phyloP scores from a whole-genome alignment of 2,113 vertebrate genomes.

The Myotis yumanensis region DNA sequence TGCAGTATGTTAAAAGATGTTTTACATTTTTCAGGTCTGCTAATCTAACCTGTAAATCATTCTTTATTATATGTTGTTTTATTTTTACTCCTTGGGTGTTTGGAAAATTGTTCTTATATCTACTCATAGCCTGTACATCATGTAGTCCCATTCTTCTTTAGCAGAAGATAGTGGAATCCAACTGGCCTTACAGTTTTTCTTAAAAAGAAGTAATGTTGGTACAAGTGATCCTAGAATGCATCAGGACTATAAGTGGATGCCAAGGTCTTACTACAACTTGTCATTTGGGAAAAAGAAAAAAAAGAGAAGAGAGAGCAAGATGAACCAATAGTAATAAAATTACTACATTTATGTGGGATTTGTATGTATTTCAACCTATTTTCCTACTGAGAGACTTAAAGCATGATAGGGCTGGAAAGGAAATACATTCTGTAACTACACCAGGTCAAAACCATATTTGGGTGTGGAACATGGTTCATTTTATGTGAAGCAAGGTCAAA shows the following conservation, averaged over 20 bases:
- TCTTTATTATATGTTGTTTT: neutral
- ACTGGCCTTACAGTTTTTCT: neutral
- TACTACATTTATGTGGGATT: neutral
- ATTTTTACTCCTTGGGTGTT: neutral
- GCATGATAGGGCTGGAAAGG: neutral
- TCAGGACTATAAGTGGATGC: neutral
- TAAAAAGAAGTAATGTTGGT: neutral
- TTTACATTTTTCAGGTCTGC: neutral
- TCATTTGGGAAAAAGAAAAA: neutral
- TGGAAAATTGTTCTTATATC: neutral
- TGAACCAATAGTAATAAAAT: neutral
- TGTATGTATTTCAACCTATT: conserved; percentile 16
- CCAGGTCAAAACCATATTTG: neutral
- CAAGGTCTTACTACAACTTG: neutral
- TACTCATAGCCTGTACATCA: neutral
- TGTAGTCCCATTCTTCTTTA: neutral
- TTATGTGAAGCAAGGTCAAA: neutral
- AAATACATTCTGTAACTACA: neutral
- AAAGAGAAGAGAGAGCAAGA: neutral
- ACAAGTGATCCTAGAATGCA: neutral
- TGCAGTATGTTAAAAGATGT: neutral
- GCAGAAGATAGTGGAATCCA: neutral
- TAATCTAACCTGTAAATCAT: neutral
- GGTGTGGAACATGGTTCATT: neutral
- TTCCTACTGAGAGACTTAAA: neutral